Percentiles rank a stretch among this genome's conserved stretches.
Evolutionary conservation across 2,888 invertebrate genomes (phyloP).

Genomic region (Morinoia aosen): DNA sequence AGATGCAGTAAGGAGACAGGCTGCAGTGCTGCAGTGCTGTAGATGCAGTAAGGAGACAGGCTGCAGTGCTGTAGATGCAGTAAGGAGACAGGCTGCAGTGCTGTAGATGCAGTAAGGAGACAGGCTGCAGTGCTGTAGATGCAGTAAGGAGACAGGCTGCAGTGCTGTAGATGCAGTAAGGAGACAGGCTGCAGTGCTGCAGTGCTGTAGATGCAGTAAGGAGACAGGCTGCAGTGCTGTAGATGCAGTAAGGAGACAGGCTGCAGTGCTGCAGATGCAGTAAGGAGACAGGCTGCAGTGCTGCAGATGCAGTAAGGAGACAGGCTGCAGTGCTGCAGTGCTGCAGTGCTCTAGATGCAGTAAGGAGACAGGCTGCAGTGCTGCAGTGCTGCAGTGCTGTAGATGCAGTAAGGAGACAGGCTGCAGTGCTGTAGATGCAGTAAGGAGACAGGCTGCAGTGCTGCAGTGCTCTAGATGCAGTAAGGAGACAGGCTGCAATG

Average conservation of each 20-base stretch:
- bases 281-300: background rate
- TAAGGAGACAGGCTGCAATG: background rate
- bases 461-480: background rate
- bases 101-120: background rate
- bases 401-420: no score
- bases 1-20: background rate
- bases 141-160: background rate
- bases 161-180: no score
- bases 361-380: background rate
- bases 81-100: background rate
- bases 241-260: no score
- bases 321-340: background rate
- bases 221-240: background rate
- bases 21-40: background rate
- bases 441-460: background rate
- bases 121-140: background rate
- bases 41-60: no score
- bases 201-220: background rate
- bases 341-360: background rate
- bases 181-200: background rate
- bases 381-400: background rate
- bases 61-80: background rate
- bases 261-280: background rate
- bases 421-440: background rate
- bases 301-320: background rate